phyloP scores from a whole-genome alignment of 2,113 vertebrate genomes.

The Procavia capensis region DNA sequence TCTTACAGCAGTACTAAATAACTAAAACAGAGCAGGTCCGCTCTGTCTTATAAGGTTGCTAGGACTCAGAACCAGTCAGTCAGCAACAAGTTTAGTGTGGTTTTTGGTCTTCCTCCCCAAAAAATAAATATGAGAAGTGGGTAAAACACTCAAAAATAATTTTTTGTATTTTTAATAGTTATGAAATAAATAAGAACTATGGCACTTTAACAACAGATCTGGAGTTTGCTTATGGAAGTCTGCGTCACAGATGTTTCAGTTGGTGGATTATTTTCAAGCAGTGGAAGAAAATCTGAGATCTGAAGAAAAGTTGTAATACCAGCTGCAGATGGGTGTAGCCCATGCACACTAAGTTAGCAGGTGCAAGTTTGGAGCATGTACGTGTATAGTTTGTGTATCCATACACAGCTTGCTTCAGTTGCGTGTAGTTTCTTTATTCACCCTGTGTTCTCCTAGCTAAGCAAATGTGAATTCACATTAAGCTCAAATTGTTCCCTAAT shows the following conservation, averaged over 20 bases:
- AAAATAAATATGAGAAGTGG: neutral
- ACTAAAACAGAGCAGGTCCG: no score
- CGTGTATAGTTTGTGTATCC: neutral
- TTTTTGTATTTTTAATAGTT: neutral
- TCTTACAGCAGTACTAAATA: no score
- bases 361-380: neutral
- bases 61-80: no score
- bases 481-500: neutral
- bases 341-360: neutral
- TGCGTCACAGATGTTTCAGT: fast-evolving
- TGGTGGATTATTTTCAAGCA: no score
- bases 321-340: no score
- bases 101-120: no score
- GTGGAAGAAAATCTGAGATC: neutral
- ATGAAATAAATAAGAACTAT: neutral
- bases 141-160: neutral
- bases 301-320: no score
- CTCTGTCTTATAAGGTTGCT: no score
- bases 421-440: neutral
- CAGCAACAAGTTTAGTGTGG: no score
- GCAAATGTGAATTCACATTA: neutral
- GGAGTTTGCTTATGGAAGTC: neutral
- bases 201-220: neutral
- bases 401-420: neutral
- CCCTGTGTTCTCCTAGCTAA: neutral